Conservation (phyloP, 2,888 invertebrate genomes). For the Drosophila kanekoi region DNA sequence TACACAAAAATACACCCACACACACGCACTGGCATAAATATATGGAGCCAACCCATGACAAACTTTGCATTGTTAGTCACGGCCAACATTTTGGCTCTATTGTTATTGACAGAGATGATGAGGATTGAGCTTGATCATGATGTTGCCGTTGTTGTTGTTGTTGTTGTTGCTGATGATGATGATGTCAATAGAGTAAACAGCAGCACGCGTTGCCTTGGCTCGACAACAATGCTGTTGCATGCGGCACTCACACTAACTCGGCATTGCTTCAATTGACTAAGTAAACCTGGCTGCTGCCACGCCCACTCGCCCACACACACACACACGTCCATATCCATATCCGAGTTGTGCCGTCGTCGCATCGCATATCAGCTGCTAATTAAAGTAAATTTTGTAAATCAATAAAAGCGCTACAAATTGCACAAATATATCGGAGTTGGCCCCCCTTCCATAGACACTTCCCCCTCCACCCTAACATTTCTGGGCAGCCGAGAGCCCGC, state of each 20-base stretch:
- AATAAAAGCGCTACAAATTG: slow-evolving; percentile 52
- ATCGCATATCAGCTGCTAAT: slow-evolving; percentile 61
- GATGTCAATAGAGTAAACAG: slow-evolving; percentile 68
- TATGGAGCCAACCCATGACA: slow-evolving; percentile 57
- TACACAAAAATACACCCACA: neutral
- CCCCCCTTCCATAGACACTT: neutral
- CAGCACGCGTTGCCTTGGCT: slow-evolving; percentile 45
- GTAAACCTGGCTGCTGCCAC: slow-evolving; percentile 45
- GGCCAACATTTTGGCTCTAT: slow-evolving; percentile 38
- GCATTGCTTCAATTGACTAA: slow-evolving; percentile 69
- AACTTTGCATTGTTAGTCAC: slow-evolving; percentile 69
- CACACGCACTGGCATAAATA: slow-evolving; percentile 23
- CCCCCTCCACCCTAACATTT: neutral
- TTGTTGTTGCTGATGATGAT: slow-evolving; percentile 38
- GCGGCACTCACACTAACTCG: slow-evolving; percentile 53
- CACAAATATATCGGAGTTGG: slow-evolving; percentile 19
- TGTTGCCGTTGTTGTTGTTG: slow-evolving; percentile 30
- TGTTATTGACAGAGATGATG: slow-evolving; percentile 38
- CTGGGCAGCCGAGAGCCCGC: neutral
- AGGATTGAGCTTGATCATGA: slow-evolving; percentile 21
- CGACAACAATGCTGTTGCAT: slow-evolving; percentile 33
- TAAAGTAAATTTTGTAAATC: slow-evolving; percentile 72
- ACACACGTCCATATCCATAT: neutral
- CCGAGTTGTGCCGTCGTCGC: slow-evolving; percentile 1
- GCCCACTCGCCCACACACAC: slow-evolving; percentile 18